Evolutionary conservation across 2,888 invertebrate genomes (phyloP).

Genomic region (Scaptomyza cyrtandrae): DNA sequence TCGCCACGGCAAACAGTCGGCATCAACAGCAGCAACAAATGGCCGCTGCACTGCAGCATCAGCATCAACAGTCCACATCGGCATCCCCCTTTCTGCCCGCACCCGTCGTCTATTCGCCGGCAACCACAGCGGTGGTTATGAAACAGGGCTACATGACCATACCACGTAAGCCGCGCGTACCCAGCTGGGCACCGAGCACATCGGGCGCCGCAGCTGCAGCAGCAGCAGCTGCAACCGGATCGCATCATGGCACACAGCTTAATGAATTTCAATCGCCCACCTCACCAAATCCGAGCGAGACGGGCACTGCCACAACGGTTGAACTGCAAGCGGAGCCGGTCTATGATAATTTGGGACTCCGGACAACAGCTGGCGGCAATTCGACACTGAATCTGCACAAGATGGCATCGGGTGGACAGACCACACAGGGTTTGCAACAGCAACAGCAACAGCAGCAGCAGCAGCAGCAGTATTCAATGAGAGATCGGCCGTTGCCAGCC

Average conservation of each 20-base stretch:
- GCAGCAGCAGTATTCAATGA: conserved; percentile 86
- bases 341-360: conserved; percentile 93
- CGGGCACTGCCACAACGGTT: conserved; percentile 85
- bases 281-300: conserved; percentile 83
- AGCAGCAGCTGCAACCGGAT: conserved; percentile 3
- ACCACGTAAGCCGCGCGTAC: conserved; percentile 92
- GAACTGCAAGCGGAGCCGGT: conserved; percentile 90
- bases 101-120: conserved; percentile 88
- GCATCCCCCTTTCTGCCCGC: conserved; percentile 91
- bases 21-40: conserved; percentile 85
- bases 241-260: conserved; percentile 82
- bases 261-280: conserved; percentile 84
- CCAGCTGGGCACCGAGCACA: conserved; percentile 91
- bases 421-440: no score
- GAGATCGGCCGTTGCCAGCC: conserved; percentile 88
- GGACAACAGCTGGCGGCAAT: conserved; percentile 95
- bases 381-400: conserved; percentile 92
- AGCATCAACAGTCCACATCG: conserved; percentile 81
- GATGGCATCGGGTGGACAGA: conserved; percentile 59
- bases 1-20: conserved; percentile 81
- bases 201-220: conserved; percentile 57
- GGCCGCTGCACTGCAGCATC: conserved; percentile 71
- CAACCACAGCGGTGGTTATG: conserved; percentile 81
- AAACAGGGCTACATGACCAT: conserved; percentile 94
- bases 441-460: conserved; percentile 68